Evolutionary conservation across 2,888 invertebrate species (phyloP), one percentile per base, ranked within the genome.

Genomic region (Leptarthrus brevirostris): DNA sequence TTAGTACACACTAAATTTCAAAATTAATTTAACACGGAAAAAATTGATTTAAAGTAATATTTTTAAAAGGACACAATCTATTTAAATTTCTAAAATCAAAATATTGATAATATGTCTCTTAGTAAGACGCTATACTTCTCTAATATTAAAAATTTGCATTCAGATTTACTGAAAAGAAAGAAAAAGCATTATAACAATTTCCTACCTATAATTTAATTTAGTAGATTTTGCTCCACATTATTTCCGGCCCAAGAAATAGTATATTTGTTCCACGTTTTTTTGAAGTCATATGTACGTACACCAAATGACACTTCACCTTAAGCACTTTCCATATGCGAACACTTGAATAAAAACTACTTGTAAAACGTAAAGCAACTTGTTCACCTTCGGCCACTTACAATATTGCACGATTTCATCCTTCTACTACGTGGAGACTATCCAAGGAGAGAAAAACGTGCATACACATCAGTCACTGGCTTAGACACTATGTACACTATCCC

Each of bases 391-490:
- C 40, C 64, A 64, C 64, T 64, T 40, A 40, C 40, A 40, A 54
- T 44, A 47, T 64, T 64, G 64, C 64, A 64, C 64, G 64, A 47
- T 12, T 64, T 10, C 47, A 64, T 40, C 64, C 64, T 24, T 49
- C 1, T 49, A 12, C 14, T 64, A 40, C 40, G 40, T 40, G 24
- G 20, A 24, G 24, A 54, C 12, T 16, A 22, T 18, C 61, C 61
- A 40, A 61, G 12, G n/a, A 61, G n/a, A 20, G 44, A 24, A 10
- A 64, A 64, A 64, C 64, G 64, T 64, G 64, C 24, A 14, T 36
- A 64, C 64, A 64, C 44, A 44, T 64, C 64, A 64, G 64, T 64
- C 64, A 64, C 64, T 44, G 44, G 44, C 64, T 64, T 54, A 54
- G 54, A 64, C 64, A 64, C 64, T 64, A 36, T 58, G 18, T 20